phyloP scores from a whole-genome alignment of 2,113 vertebrate genomes.

The Pedetes capensis region DNA sequence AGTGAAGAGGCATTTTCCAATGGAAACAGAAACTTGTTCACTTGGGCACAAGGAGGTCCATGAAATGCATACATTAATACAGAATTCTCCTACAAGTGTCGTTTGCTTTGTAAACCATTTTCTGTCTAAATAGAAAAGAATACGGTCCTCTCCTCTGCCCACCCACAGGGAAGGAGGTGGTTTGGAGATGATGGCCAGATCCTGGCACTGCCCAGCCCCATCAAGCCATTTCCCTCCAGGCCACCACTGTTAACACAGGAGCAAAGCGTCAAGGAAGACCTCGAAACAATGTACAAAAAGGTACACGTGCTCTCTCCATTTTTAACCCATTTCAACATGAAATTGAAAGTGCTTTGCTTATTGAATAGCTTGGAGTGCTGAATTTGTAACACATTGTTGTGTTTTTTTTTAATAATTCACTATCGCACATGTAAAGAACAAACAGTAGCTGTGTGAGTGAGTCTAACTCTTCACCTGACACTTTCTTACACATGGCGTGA shows the following conservation, averaged over 20 bases:
- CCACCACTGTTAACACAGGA: constrained; percentile 86
- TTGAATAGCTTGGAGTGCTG: background rate
- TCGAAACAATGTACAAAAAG: constrained; percentile 92
- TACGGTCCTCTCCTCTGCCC: background rate
- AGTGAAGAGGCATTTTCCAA: background rate
- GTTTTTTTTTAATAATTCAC: background rate
- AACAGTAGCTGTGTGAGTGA: rapidly evolving
- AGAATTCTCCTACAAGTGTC: background rate
- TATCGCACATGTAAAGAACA: background rate
- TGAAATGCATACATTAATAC: background rate
- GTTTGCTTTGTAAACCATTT: constrained; percentile 13
- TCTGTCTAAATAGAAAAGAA: background rate
- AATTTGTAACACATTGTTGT: background rate
- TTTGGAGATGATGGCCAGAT: constrained; percentile 96
- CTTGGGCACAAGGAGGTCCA: rapidly evolving
- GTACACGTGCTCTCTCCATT: constrained; percentile 75
- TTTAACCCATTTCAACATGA: background rate
- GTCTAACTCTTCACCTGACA: background rate
- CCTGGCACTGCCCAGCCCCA: constrained; percentile 92
- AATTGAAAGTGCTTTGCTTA: background rate
- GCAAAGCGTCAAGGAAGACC: constrained; percentile 84
- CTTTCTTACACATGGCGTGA: background rate
- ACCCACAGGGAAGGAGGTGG: constrained; percentile 90
- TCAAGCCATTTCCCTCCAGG: constrained; percentile 90
- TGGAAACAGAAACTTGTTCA: background rate